Evolutionary conservation across 2,888 invertebrate genomes (phyloP).

Genomic region (Latrodectus elegans): DNA sequence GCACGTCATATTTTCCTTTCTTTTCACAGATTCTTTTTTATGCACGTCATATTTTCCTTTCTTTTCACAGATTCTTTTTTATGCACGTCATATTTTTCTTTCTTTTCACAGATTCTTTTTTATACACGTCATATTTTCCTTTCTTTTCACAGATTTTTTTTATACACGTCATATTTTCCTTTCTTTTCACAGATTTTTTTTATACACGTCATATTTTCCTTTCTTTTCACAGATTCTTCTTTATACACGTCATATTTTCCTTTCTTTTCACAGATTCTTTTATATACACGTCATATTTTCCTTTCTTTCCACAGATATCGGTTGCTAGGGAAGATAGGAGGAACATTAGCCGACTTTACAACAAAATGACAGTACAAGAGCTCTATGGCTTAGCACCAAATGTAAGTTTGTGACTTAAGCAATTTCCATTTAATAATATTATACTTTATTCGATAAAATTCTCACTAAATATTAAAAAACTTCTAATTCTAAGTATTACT

Average conservation of each 20-base stretch:
- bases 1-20: background rate
- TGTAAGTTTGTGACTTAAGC: slow-evolving; percentile 76
- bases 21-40: slow-evolving; percentile 82
- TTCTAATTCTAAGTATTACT: too few relatives aligned
- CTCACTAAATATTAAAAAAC: too few relatives aligned
- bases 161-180: background rate
- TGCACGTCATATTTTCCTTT: background rate
- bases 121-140: background rate
- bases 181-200: slow-evolving; percentile 80
- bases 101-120: slow-evolving; percentile 80
- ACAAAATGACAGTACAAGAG: slow-evolving; percentile 87
- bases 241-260: background rate
- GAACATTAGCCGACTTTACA: slow-evolving; percentile 92
- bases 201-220: background rate
- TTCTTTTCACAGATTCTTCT: slow-evolving; percentile 80
- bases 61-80: slow-evolving; percentile 81
- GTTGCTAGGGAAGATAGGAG: slow-evolving; percentile 91
- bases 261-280: slow-evolving; percentile 77
- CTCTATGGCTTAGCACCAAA: slow-evolving; percentile 79
- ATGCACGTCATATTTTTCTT: too few relatives aligned
- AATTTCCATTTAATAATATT: too few relatives aligned
- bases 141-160: slow-evolving; percentile 80
- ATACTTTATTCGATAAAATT: too few relatives aligned
- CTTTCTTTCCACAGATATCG: slow-evolving; percentile 80
- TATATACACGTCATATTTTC: background rate